Conservation (phyloP, 2,113 vertebrate genomes). For the Cynopterus brachyotis region DNA sequence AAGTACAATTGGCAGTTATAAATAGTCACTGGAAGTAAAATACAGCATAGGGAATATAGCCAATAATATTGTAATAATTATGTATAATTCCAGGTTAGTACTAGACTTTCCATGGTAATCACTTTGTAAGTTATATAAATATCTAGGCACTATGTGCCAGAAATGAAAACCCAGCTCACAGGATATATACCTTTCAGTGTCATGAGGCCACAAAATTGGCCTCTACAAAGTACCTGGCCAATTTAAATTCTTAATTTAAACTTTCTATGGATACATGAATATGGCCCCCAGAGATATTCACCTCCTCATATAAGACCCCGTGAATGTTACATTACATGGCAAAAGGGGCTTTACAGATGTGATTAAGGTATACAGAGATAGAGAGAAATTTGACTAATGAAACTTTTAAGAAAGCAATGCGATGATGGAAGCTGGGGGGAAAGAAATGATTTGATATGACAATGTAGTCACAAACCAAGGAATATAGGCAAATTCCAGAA, state of each 20-base stretch:
- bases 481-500: neutral
- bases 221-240: neutral
- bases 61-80: neutral
- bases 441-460: neutral
- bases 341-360: neutral
- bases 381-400: neutral
- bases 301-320: neutral
- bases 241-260: neutral
- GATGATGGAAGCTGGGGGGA: neutral
- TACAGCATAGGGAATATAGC: neutral
- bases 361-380: neutral
- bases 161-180: neutral
- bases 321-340: neutral
- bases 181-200: neutral
- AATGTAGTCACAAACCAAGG: too few relatives aligned
- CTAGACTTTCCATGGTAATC: neutral
- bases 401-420: neutral
- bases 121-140: neutral
- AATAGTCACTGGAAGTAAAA: neutral
- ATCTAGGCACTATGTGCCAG: neutral
- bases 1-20: too few relatives aligned
- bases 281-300: neutral
- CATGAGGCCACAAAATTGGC: neutral
- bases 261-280: neutral
- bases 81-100: neutral